Evolutionary conservation across 2,797 vertebrate genomes (phyloP).

Genomic region (Pseudochromis fuscus): DNA sequence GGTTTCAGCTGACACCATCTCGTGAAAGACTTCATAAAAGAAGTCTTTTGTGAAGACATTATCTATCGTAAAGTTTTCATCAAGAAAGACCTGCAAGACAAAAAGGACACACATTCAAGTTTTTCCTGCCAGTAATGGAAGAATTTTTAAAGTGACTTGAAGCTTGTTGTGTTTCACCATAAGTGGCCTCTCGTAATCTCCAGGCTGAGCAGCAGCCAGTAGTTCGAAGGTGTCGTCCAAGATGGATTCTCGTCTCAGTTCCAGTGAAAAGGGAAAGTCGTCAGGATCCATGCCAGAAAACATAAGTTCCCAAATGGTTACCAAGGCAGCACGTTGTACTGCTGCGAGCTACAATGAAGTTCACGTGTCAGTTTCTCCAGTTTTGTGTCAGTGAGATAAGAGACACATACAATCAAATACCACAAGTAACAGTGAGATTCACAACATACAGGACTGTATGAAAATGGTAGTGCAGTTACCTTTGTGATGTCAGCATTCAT

Average conservation of each 20-base stretch:
- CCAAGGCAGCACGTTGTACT: no score
- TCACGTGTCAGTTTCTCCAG: no score
- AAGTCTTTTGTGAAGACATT: constrained; percentile 89
- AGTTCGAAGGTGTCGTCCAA: constrained; percentile 68
- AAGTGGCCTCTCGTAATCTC: constrained; percentile 55
- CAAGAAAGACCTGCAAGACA: constrained; percentile 71
- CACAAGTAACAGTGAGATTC: no score
- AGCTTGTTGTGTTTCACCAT: constrained; percentile 50
- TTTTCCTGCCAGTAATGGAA: no score
- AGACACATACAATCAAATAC: no score
- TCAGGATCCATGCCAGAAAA: no score
- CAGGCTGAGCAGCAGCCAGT: constrained; percentile 27
- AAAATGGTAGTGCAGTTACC: constrained; percentile 48
- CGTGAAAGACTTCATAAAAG: constrained; percentile 90
- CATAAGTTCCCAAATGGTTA: no score
- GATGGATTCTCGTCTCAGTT: constrained; percentile 66
- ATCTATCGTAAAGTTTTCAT: constrained; percentile 40
- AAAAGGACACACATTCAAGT: background rate
- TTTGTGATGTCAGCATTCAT: rapidly evolving
- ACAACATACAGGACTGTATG: no score
- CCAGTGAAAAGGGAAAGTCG: constrained; percentile 44
- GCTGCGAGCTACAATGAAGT: no score
- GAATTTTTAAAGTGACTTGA: rapidly evolving
- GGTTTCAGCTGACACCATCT: constrained; percentile 86
- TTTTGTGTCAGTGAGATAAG: no score